Evolutionary conservation across 2,888 invertebrate species (phyloP), one percentile per base, ranked within the genome.

Genomic region (Hydroisotoma schaefferi): DNA sequence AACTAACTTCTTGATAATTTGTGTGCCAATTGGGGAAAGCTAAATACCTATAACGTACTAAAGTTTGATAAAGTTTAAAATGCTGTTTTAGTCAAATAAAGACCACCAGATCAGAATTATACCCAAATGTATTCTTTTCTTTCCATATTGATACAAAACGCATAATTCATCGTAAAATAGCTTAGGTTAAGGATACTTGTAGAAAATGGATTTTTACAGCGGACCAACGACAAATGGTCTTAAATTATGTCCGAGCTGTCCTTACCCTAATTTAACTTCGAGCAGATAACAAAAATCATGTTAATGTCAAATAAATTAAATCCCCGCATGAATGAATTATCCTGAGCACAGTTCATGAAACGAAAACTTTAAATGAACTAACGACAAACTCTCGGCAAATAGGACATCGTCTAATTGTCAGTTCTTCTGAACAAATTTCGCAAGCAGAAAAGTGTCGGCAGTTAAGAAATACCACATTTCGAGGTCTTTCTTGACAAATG

Each of bases 371-470:
- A 20, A n/a, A 10, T 10, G 15, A n/a, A 26, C 4, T 26, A 12
- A 25, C n/a, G n/a, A 56, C 33, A 33, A 15, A 28, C 2, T 29
- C n/a, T 25, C 56, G 27, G 20, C 56, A 56, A 6, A 48, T 18
- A 23, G 56, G 56, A 26, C 56, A 56, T 25, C 48, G 22, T 15
- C n/a, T 23, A 28, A 6, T 23, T n/a, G 15, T 8, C n/a, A 55
- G 44, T 22, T 28, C 22, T 4, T 10, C 10, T 20, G 37, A 25
- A 33, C 56, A 56, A 26, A 26, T 6, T 48, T 33, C 38, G 37
- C 56, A 56, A 29, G 38, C 23, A 5, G 28, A 46, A 38, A 56
- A 23, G 37, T 56, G 56, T 2, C 26, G 20, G 38, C 56, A 56
- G 2, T 47, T 47, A n/a, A 48, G 20, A 1, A 56, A 28, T 8